phyloP scores from a whole-genome alignment of 2,797 vertebrate species.

The Sylvilagus floridanus region DNA sequence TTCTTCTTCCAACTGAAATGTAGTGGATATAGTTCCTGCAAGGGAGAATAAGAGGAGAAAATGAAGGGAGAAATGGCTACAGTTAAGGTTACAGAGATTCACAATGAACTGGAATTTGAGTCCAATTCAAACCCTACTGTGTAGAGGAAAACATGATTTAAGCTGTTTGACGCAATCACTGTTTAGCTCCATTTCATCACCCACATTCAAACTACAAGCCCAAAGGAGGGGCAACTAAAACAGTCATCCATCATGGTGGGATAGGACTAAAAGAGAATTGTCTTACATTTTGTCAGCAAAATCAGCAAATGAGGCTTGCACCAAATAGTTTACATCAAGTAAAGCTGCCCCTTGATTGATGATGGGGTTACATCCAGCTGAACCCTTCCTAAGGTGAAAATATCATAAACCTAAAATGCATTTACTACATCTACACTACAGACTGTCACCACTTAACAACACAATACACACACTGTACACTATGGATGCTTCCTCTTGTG shows the following conservation, averaged over 20 bases:
- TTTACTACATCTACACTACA: not conserved
- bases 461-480: not conserved
- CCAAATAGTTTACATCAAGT: not conserved
- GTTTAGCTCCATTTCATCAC: not conserved
- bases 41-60: not conserved
- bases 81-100: not conserved
- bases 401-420: not conserved
- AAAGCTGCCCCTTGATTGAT: not conserved
- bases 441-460: not conserved
- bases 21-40: not conserved
- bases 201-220: not conserved
- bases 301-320: not conserved
- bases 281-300: not conserved
- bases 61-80: not conserved
- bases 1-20: constrained; percentile 31
- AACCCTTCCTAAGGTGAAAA: not conserved
- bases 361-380: not conserved
- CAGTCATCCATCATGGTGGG: not conserved
- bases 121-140: not conserved
- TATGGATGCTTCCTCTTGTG: not conserved
- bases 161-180: not conserved
- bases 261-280: not conserved
- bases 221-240: constrained; percentile 10
- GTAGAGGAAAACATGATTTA: not conserved
- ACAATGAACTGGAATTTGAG: not conserved